Evolutionary conservation across 37 sponge, comb jelly and placozoan genomes (phyloP).

Genomic region (Chondrosia reniformis): DNA sequence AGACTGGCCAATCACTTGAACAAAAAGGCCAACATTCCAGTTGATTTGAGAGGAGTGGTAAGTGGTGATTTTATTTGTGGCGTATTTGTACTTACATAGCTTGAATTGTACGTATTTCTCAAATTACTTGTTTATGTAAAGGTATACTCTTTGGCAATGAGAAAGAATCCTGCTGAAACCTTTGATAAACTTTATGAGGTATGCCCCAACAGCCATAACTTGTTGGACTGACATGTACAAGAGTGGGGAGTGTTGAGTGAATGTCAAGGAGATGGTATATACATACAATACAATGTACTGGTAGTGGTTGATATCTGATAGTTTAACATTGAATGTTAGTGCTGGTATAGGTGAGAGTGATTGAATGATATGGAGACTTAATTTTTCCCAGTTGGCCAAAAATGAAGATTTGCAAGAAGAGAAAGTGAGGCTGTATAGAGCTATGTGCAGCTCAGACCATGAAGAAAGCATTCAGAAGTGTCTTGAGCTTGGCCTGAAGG

Average conservation of each 20-base stretch:
- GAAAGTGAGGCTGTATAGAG: constrained; percentile 71
- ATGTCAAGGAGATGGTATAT: no score
- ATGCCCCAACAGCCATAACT: not conserved
- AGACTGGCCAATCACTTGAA: constrained; percentile 39
- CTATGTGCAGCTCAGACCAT: constrained; percentile 63
- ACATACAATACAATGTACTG: no score
- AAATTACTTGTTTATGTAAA: no score
- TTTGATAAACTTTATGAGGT: constrained; percentile 70
- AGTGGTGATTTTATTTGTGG: not conserved
- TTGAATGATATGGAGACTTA: not conserved
- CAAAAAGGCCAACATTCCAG: constrained; percentile 2
- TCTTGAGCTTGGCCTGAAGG: constrained; percentile 77
- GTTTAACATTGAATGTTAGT: no score
- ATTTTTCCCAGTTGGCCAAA: constrained; percentile 56
- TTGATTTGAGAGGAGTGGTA: constrained; percentile 66
- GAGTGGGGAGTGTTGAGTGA: no score
- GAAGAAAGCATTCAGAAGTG: constrained; percentile 43
- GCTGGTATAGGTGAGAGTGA: not conserved
- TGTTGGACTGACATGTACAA: no score
- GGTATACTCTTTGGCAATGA: constrained; percentile 37
- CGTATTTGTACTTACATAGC: no score
- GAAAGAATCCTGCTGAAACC: constrained; percentile 48
- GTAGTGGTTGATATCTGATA: no score
- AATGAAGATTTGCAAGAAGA: constrained; percentile 83
- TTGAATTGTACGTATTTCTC: no score